Conservation (phyloP, 2,113 vertebrate genomes). For the Phrynosoma blainvillii region DNA sequence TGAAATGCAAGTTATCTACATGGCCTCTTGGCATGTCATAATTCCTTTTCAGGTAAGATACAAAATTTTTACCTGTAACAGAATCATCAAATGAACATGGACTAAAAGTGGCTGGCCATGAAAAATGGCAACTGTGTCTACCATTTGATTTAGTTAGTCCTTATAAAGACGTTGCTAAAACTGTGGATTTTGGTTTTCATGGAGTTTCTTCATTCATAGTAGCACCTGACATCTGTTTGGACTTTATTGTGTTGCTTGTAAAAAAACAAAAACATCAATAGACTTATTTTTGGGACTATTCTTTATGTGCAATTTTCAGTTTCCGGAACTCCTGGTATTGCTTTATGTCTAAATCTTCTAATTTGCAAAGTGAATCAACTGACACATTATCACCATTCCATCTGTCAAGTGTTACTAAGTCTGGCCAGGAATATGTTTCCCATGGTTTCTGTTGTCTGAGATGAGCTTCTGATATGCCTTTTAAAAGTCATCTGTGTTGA, state of each 20-base stretch:
- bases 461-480: conserved; percentile 10
- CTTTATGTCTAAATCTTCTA: background rate
- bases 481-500: background rate
- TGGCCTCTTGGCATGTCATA: too few species aligned
- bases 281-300: background rate
- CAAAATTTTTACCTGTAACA: too few species aligned
- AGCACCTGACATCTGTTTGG: background rate
- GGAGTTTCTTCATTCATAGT: too few species aligned
- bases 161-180: background rate
- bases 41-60: too few species aligned
- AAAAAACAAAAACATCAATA: background rate
- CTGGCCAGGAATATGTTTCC: background rate
- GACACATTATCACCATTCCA: background rate
- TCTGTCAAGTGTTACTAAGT: background rate
- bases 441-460: background rate
- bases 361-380: conserved; percentile 1
- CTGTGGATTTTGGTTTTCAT: background rate
- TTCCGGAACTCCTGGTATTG: background rate
- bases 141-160: background rate
- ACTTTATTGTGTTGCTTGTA: background rate
- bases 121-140: too few species aligned
- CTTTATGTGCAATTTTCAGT: background rate
- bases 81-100: too few species aligned
- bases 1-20: too few species aligned
- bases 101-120: too few species aligned